These are phyloP conservation scores for Drosophila melanica DNA, from an alignment of 1,140 invertebrate species.

Conservation along the genomic window DNA sequence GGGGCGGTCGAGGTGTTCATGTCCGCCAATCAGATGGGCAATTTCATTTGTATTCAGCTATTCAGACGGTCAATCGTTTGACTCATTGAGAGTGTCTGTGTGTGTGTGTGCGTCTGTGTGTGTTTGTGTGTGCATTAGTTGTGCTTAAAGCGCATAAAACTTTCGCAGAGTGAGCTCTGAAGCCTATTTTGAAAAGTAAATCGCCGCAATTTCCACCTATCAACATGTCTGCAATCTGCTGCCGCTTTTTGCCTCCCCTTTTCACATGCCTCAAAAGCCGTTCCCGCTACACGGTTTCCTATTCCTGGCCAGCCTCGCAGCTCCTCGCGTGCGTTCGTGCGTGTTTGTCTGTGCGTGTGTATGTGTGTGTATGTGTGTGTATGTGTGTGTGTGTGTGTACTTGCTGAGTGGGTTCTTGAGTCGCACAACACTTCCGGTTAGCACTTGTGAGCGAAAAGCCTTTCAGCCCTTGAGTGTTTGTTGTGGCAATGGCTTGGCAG, in stretches of 20 bases:
- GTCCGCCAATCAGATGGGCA: slow-evolving; percentile 10
- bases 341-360: slow-evolving; percentile 4
- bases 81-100: slow-evolving; percentile 1
- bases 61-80: slow-evolving; percentile 23
- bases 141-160: slow-evolving; percentile 40
- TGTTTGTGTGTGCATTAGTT: slow-evolving; percentile 10
- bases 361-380: slow-evolving; percentile 17
- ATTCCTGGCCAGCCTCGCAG: slow-evolving; percentile 9
- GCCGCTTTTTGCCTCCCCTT: slow-evolving; percentile 2
- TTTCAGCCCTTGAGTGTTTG: slow-evolving; percentile 71
- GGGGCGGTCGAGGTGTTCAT: background rate
- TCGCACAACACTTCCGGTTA: slow-evolving; percentile 80
- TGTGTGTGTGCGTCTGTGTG: slow-evolving; percentile 5
- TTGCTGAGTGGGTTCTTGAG: slow-evolving; percentile 73
- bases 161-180: slow-evolving; percentile 26
- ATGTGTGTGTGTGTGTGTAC: slow-evolving; percentile 44
- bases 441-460: slow-evolving; percentile 79
- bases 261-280: background rate
- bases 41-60: slow-evolving; percentile 4
- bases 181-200: slow-evolving; percentile 67
- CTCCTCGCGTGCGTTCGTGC: slow-evolving; percentile 12
- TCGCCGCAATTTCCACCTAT: slow-evolving; percentile 80
- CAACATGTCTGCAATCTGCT: slow-evolving; percentile 71
- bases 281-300: background rate
- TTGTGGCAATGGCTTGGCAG: slow-evolving; percentile 63